phyloP scores from a whole-genome alignment of 2,113 vertebrate species.

The Heterochromis multidens region DNA sequence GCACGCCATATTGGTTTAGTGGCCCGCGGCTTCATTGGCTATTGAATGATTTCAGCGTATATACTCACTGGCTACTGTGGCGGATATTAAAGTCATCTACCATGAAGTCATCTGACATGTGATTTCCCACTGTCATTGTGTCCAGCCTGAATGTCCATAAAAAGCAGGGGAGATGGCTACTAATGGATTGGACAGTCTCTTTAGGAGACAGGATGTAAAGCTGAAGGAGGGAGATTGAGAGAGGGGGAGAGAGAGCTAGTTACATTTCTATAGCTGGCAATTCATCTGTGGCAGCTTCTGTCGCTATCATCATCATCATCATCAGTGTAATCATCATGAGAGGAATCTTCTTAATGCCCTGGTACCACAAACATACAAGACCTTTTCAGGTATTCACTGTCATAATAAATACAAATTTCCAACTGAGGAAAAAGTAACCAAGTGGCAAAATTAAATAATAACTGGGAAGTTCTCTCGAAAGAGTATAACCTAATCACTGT shows the following conservation, averaged over 20 bases:
- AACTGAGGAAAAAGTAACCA: background rate
- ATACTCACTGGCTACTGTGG: conserved; percentile 59
- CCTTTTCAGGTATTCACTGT: background rate
- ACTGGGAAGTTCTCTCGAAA: background rate
- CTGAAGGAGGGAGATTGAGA: background rate
- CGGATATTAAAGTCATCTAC: conserved; percentile 76
- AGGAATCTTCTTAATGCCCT: background rate
- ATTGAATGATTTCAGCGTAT: conserved; percentile 68
- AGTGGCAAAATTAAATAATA: background rate
- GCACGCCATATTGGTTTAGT: conserved; percentile 67
- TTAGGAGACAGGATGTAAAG: conserved; percentile 21
- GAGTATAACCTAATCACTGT: conserved; percentile 6
- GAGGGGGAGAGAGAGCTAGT: background rate
- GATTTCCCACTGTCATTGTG: conserved; percentile 60
- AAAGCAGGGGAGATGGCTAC: conserved; percentile 31
- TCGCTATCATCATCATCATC: background rate
- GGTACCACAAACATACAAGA: background rate
- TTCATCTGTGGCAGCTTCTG: background rate
- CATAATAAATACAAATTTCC: background rate
- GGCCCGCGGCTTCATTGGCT: conserved; percentile 69
- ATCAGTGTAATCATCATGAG: background rate
- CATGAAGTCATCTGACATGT: conserved; percentile 68
- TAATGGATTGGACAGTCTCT: conserved; percentile 61
- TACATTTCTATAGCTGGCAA: background rate
- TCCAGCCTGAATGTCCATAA: conserved; percentile 45